phyloP scores from a whole-genome alignment of 2,113 vertebrate species.

The Lepidothrix coronata region DNA sequence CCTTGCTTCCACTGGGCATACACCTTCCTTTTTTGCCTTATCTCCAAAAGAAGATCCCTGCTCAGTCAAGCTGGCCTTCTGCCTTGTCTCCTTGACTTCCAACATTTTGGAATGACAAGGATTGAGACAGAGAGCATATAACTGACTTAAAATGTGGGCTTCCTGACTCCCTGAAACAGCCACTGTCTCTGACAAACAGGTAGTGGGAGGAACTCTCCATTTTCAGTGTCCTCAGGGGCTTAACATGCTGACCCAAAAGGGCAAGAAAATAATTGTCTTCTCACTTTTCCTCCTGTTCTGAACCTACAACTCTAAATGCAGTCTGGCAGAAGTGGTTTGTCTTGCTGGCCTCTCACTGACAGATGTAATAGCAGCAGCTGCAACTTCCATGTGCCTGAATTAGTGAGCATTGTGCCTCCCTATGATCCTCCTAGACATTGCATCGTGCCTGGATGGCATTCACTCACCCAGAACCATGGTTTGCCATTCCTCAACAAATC shows the following conservation, averaged over 20 bases:
- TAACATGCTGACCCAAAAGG: neutral
- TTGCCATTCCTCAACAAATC: neutral
- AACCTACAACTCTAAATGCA: neutral
- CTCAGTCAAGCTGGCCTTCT: neutral
- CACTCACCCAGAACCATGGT: neutral
- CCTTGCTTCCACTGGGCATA: neutral
- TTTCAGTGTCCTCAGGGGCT: neutral
- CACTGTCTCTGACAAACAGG: neutral
- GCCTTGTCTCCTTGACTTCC: neutral
- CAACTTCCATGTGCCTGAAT: neutral
- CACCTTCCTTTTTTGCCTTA: neutral
- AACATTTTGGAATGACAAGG: neutral
- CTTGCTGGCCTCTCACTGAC: neutral
- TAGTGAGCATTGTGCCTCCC: neutral
- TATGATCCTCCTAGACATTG: neutral
- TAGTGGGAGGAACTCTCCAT: neutral
- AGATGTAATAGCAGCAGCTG: neutral
- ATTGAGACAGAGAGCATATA: neutral
- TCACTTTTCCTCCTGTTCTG: neutral
- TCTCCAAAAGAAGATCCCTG: neutral
- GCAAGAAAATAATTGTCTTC: neutral
- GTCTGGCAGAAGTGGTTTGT: neutral
- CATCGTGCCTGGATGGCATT: neutral
- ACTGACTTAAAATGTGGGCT: neutral
- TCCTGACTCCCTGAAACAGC: neutral